phyloP scores from a whole-genome alignment of 2,797 vertebrate species.

The Coregonus suidteri region DNA sequence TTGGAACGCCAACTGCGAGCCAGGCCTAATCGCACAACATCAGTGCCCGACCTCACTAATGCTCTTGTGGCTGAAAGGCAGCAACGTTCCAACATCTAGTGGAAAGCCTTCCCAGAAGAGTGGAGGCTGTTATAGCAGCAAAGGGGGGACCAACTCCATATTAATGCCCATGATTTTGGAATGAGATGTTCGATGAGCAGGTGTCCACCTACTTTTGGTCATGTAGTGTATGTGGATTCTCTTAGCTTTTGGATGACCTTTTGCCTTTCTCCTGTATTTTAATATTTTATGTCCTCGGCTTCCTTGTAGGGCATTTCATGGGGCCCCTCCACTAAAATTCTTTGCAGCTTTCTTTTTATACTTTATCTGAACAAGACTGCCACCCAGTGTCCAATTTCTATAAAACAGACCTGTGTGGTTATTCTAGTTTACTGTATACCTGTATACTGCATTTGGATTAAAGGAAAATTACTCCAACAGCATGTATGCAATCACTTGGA shows the following conservation, averaged over 20 bases:
- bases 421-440: background rate
- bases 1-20: too few relatives aligned
- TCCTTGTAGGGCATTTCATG: background rate
- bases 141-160: too few relatives aligned
- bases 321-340: background rate
- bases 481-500: background rate
- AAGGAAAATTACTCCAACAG: background rate
- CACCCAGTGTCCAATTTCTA: background rate
- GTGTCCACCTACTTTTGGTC: too few relatives aligned
- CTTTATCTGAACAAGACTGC: conserved; percentile 2
- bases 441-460: too few relatives aligned
- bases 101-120: too few relatives aligned
- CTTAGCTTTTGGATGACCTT: background rate
- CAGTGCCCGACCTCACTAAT: too few relatives aligned
- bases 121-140: too few relatives aligned
- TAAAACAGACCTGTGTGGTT: background rate
- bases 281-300: background rate
- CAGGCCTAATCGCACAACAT: too few relatives aligned
- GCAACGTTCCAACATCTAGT: too few relatives aligned
- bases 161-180: too few relatives aligned
- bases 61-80: too few relatives aligned
- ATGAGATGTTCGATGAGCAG: too few relatives aligned
- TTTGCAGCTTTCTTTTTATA: background rate
- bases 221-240: background rate
- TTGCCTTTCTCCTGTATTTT: background rate